phyloP scores from a whole-genome alignment of 2,888 invertebrate genomes.

The Epinotia bilunana region DNA sequence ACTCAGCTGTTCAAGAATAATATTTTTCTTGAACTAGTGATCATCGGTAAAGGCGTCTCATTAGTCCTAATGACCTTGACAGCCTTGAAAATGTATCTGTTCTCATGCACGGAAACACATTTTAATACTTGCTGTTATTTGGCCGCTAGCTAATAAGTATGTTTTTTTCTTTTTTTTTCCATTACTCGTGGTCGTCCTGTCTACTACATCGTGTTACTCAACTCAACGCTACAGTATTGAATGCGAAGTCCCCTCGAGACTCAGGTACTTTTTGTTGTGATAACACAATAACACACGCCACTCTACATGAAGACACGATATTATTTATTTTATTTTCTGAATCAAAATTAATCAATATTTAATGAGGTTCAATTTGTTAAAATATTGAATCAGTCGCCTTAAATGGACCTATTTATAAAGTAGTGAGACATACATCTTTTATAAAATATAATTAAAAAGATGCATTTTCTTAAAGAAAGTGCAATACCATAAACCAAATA shows the following conservation, averaged over 20 bases:
- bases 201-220: constrained; percentile 44
- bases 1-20: too few relatives aligned
- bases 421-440: background rate
- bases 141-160: constrained; percentile 5
- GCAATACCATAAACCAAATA: background rate
- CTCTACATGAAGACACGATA: constrained; percentile 40
- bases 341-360: background rate
- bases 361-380: background rate
- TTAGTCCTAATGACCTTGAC: too few relatives aligned
- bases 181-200: constrained; percentile 48
- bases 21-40: too few relatives aligned
- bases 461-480: too few relatives aligned
- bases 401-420: background rate
- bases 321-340: constrained; percentile 18
- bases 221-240: constrained; percentile 66
- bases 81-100: too few relatives aligned
- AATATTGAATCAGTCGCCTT: background rate
- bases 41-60: too few relatives aligned
- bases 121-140: constrained; percentile 21
- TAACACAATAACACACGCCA: constrained; percentile 52
- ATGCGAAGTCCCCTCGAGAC: constrained; percentile 72
- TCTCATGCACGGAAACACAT: too few relatives aligned
- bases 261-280: constrained; percentile 66
- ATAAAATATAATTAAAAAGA: background rate
- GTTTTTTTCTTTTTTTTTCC: constrained; percentile 59